Base-by-base conservation (phyloP, 2,888 invertebrate genomes). In the Tillus elongatus region DNA sequence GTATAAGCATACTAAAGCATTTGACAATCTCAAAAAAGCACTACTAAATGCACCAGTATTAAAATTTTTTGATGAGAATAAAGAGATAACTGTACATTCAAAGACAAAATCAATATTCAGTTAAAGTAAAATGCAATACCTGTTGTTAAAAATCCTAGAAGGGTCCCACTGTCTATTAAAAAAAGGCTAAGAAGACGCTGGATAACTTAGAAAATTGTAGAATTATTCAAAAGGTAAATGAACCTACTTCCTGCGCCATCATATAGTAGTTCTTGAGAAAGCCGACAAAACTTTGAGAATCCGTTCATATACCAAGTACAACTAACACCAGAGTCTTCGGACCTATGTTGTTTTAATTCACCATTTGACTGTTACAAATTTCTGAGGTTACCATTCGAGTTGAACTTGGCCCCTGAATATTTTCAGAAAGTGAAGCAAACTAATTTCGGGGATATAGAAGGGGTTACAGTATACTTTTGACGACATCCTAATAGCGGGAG, bases 341-440 rank as follows among this genome's bases (percentile, higher is more conserved):
- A n/a, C n/a, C n/a, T n/a, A n/a, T n/a, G n/a, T n/a, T n/a, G n/a
- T n/a, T 44, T 43, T 29, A 28, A 26, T 14, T 39, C 42, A 8
- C 40, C 40, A n/a, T 43, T 43, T 37, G 44, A 42, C n/a, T 13
- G 31, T 2, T 43, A 40, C 11, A 36, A 27, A 31, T 43, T 43
- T 34, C 15, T 27, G 6, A 35, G 39, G 11, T 16, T 34, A 13
- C 41, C 38, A 12, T 41, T 41, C 35, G 35, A 35, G 2, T 14
- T 39, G 8, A 29, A 10, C 9, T 13, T 40, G n/a, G 13, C 39
- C 19, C 38, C 39, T 28, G 44, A 44, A 35, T 16, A 36, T 8
- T 44, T 43, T 33, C 16, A 27, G 12, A 33, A 39, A 15, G 24
- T 30, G 11, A 40, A 14, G 15, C 24, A 26, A 19, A 27, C 41